Evolutionary conservation across 2,113 vertebrate species (phyloP).

Genomic region (Bos javanicus): DNA sequence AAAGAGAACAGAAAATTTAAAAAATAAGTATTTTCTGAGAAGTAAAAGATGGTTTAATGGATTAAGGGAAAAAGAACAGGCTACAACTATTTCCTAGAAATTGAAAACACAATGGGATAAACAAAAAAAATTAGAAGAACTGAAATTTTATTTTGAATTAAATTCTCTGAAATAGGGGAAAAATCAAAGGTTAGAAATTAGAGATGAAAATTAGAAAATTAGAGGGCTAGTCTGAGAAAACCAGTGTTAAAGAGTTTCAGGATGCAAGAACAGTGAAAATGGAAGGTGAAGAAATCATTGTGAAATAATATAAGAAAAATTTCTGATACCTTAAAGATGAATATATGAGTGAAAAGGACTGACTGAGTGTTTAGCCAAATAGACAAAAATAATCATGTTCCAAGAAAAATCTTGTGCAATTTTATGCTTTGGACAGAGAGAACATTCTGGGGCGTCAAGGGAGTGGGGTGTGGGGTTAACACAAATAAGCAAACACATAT

Average conservation of each 20-base stretch:
- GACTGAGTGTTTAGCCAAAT: not conserved
- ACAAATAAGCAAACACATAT: not conserved
- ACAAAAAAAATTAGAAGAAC: not conserved
- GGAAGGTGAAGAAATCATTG: not conserved
- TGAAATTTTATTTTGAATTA: constrained; percentile 12
- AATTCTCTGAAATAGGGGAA: not conserved
- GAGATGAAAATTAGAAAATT: not conserved
- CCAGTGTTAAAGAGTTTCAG: not conserved
- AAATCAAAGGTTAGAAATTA: not conserved
- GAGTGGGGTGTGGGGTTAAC: accelerated
- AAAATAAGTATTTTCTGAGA: not conserved
- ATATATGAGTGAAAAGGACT: not conserved
- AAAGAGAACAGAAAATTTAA: not conserved
- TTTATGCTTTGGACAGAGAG: not conserved
- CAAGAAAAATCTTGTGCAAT: not conserved
- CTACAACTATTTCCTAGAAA: not conserved
- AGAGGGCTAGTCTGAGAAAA: not conserved
- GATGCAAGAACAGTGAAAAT: not conserved
- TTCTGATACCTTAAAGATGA: not conserved
- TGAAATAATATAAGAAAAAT: not conserved
- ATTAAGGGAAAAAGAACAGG: not conserved
- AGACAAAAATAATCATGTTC: not conserved
- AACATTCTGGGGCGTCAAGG: accelerated
- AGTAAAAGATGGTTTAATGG: not conserved
- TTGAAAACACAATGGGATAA: not conserved